These are phyloP conservation scores for Sciurus niger DNA, from an alignment of 2,113 vertebrate species.

Conservation along the genomic window DNA sequence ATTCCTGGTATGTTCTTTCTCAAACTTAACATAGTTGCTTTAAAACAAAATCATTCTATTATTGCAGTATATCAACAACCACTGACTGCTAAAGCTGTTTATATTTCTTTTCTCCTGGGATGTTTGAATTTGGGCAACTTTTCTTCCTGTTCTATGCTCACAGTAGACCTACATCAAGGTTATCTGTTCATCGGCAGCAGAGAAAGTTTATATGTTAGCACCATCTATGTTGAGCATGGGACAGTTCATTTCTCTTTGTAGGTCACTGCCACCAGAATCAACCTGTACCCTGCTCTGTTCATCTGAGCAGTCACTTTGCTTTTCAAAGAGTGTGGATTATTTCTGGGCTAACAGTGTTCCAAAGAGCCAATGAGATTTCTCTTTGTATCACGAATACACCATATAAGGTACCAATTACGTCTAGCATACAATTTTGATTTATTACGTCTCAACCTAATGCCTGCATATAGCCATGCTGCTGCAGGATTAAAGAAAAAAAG, in stretches of 20 bases:
- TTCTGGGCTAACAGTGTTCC: not conserved
- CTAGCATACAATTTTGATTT: not conserved
- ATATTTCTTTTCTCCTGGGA: not conserved
- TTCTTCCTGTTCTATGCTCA: not conserved
- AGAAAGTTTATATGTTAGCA: not conserved
- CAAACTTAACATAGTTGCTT: not conserved
- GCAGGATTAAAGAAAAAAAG: not conserved
- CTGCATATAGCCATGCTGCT: not conserved
- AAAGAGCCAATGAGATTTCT: not conserved
- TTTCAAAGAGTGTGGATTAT: not conserved
- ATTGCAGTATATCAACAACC: not conserved
- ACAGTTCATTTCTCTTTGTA: not conserved
- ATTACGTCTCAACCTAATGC: not conserved
- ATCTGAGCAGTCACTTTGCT: not conserved
- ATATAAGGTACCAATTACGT: not conserved
- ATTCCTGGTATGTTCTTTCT: constrained; percentile 13
- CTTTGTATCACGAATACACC: not conserved
- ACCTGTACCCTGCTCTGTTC: not conserved
- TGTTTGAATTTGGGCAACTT: not conserved
- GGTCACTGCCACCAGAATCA: not conserved
- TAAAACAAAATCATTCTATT: not conserved
- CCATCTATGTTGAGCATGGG: not conserved
- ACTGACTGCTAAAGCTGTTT: not conserved
- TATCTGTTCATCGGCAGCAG: not conserved
- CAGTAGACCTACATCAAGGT: no score